Conservation (phyloP, 35 echinoderm and acorn worm genomes). For the Heliocidaris tuberculata region DNA sequence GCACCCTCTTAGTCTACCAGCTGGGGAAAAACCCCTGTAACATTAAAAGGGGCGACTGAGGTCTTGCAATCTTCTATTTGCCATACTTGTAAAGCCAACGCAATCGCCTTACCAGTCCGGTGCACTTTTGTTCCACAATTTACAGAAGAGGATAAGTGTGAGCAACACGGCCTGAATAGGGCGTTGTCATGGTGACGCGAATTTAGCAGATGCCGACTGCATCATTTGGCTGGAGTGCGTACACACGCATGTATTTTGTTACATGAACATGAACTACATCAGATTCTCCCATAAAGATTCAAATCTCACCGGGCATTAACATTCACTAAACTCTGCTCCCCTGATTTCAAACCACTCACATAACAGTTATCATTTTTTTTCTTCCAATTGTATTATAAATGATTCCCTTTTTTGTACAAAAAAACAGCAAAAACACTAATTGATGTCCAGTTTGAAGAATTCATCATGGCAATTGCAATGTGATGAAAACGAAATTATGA, state of each 20-base stretch:
- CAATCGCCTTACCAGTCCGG: not conserved
- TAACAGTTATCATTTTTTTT: too few species aligned
- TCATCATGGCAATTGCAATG: too few species aligned
- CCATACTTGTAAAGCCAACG: constrained; percentile 8
- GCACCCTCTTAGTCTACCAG: too few species aligned
- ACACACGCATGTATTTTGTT: not conserved
- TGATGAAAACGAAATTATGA: too few species aligned
- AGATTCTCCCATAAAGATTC: not conserved
- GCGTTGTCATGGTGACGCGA: not conserved
- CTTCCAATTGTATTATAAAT: too few species aligned
- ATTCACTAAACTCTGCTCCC: too few species aligned
- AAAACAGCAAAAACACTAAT: too few species aligned
- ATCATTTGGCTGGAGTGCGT: not conserved
- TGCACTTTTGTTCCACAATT: constrained; percentile 4
- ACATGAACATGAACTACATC: not conserved
- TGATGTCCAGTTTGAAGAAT: too few species aligned
- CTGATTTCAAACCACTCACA: too few species aligned
- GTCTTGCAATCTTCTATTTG: not conserved
- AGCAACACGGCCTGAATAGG: not conserved
- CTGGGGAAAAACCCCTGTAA: too few species aligned
- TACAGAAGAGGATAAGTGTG: not conserved
- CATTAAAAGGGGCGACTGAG: not conserved
- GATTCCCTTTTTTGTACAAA: too few species aligned
- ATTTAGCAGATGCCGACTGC: not conserved
- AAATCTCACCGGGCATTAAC: not conserved